A percentile compares a stretch with the other conserved stretches of the same genome.
Evolutionary conservation across 2,888 invertebrate genomes (phyloP).

Genomic region (Erebia epiphron): DNA sequence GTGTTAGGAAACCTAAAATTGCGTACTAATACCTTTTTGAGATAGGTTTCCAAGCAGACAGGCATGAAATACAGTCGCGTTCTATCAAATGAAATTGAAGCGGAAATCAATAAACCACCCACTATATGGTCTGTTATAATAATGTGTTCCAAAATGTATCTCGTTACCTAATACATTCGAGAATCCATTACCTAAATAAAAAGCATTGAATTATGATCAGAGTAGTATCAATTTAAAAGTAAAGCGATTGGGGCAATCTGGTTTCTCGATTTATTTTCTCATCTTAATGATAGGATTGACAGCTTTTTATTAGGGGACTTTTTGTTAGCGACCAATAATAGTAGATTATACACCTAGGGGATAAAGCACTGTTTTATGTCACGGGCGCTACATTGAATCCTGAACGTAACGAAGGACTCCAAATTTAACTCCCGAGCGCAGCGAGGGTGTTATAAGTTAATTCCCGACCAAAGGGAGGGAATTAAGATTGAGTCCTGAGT

Average conservation of each 20-base stretch:
- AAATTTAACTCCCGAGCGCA: too few species aligned
- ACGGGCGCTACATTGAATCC: too few species aligned
- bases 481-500: too few species aligned
- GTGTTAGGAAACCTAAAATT: too few species aligned
- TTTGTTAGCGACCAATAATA: background rate
- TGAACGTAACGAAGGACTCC: too few species aligned
- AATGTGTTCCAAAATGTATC: conserved; percentile 6
- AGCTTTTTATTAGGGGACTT: conserved; percentile 16
- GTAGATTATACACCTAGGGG: too few species aligned
- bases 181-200: conserved; percentile 17
- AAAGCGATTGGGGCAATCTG: conserved; percentile 9
- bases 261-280: conserved; percentile 12
- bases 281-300: background rate
- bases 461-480: too few species aligned
- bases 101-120: background rate
- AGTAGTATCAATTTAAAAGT: conserved; percentile 18
- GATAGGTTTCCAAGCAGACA: background rate
- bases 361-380: too few species aligned
- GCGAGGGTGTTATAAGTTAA: too few species aligned
- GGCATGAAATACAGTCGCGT: background rate
- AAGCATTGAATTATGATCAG: conserved; percentile 15
- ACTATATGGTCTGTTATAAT: background rate
- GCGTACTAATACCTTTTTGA: too few species aligned
- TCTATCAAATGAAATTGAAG: background rate
- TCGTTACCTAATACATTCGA: background rate